Evolutionary conservation across 2,888 invertebrate species (phyloP).

Genomic region (Thyatira batis): DNA sequence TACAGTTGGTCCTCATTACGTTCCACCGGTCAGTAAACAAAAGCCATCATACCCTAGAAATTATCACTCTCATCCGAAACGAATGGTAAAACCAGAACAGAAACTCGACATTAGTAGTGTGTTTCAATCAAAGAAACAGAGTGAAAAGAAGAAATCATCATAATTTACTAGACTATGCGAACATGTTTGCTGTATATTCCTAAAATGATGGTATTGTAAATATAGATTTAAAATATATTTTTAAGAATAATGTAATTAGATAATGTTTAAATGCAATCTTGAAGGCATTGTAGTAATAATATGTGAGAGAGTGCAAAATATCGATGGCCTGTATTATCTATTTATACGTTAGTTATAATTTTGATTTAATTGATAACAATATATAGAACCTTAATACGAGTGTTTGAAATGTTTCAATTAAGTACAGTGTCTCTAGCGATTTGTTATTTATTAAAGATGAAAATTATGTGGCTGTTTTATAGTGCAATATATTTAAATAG

Average conservation of each 20-base stretch:
- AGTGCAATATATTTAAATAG: slow-evolving; percentile 62
- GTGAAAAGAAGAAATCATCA: slow-evolving; percentile 50
- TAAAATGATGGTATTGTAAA: slow-evolving; percentile 38
- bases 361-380: background rate
- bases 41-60: slow-evolving; percentile 63
- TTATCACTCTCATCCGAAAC: slow-evolving; percentile 68
- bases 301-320: background rate
- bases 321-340: background rate
- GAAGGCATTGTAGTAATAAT: background rate
- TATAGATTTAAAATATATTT: slow-evolving; percentile 34
- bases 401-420: background rate
- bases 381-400: background rate
- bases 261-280: slow-evolving; percentile 1
- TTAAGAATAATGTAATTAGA: slow-evolving; percentile 14
- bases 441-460: slow-evolving; percentile 39
- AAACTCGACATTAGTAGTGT: slow-evolving; percentile 33
- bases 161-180: slow-evolving; percentile 11
- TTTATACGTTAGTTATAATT: background rate
- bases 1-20: slow-evolving; percentile 47
- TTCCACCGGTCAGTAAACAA: slow-evolving; percentile 53
- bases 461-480: slow-evolving; percentile 38
- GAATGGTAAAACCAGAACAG: slow-evolving; percentile 59
- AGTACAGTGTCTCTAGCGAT: background rate
- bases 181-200: slow-evolving; percentile 15
- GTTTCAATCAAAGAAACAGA: slow-evolving; percentile 40